phyloP scores from a whole-genome alignment of 1,140 invertebrate species.

The Bombus polaris region DNA sequence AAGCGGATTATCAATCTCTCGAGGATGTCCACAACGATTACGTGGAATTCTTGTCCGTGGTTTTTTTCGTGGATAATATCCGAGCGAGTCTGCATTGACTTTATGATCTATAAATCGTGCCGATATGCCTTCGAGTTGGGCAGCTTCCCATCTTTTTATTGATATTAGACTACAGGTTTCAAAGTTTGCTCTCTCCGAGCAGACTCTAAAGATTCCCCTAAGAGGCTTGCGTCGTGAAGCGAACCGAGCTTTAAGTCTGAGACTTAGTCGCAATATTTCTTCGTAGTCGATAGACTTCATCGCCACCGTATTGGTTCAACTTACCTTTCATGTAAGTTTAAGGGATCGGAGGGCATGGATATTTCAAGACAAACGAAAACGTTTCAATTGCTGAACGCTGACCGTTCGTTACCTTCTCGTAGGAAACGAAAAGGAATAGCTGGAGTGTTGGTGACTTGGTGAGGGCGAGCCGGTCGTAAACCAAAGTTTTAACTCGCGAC shows the following conservation, averaged over 20 bases:
- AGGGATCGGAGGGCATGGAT: not conserved
- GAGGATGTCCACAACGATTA: not conserved
- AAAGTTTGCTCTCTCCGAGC: not conserved
- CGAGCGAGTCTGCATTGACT: not conserved
- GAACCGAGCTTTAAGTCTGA: not conserved
- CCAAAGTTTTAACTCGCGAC: not conserved
- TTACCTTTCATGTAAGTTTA: too few relatives aligned
- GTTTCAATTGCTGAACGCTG: not conserved
- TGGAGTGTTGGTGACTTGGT: not conserved
- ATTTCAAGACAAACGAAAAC: not conserved
- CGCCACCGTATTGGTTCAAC: not conserved
- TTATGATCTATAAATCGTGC: not conserved
- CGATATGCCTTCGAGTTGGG: too few relatives aligned
- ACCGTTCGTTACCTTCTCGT: not conserved
- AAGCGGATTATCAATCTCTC: slow-evolving; percentile 46
- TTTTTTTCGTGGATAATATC: not conserved
- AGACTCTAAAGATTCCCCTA: not conserved
- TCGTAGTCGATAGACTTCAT: not conserved
- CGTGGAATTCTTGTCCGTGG: not conserved
- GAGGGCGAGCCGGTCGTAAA: not conserved
- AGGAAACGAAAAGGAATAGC: not conserved
- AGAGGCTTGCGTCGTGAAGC: too few relatives aligned
- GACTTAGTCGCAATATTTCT: not conserved
- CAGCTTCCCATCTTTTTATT: not conserved
- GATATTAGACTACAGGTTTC: not conserved